Evolutionary conservation across 2,797 vertebrate genomes (phyloP).

Genomic region (Squalus acanthias): DNA sequence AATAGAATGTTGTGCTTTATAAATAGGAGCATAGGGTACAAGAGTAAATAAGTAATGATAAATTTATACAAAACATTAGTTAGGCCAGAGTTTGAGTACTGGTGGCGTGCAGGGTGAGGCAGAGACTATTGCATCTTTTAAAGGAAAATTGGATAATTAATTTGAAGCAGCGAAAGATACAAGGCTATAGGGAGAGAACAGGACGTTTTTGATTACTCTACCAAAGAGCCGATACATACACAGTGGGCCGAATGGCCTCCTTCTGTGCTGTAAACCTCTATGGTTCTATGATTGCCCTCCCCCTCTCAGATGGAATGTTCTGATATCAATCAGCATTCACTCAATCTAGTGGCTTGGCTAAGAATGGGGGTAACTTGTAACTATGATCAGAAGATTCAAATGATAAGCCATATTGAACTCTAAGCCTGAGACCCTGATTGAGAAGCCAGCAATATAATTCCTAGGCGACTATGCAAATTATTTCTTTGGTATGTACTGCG

Average conservation of each 20-base stretch:
- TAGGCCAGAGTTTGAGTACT: neutral
- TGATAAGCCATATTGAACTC: neutral
- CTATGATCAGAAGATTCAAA: neutral
- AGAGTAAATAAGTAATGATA: no score
- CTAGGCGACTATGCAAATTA: neutral
- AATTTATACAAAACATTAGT: neutral
- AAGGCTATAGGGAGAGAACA: neutral
- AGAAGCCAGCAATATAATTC: neutral
- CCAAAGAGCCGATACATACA: neutral
- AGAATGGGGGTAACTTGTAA: neutral
- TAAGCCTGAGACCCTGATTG: neutral
- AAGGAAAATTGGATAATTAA: neutral
- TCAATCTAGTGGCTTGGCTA: neutral
- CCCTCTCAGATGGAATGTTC: neutral
- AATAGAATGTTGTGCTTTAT: neutral
- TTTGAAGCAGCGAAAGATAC: neutral
- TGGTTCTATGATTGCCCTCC: neutral
- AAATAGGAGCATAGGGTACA: neutral
- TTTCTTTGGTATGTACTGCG: neutral
- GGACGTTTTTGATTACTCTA: neutral
- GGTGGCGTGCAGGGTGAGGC: neutral
- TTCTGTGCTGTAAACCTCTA: no score
- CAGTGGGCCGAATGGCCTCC: no score
- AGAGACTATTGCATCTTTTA: neutral
- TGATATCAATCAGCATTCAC: neutral